Evolutionary conservation across 2,113 vertebrate species (phyloP), one percentile per base, ranked within the genome.

Genomic region (Nothobranchius furzeri): DNA sequence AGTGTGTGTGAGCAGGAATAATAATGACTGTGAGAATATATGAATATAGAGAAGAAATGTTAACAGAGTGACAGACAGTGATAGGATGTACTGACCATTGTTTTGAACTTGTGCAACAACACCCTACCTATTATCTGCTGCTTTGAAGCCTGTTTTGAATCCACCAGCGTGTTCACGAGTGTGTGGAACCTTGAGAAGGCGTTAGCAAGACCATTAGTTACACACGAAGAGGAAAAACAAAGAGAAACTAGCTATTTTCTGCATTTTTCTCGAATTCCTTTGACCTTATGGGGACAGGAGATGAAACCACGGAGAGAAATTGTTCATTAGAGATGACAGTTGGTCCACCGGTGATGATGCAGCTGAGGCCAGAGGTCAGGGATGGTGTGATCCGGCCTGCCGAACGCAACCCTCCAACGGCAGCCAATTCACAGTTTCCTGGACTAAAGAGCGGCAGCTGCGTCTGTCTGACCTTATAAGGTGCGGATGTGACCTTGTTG

Each of bases 361-460:
- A 50, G 63, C 56, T 61, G 9, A 4, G 72, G 86, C 83, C 76
- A 78, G 67, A 78, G 78, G 76, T 82, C 9, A 64, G 76, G 74
- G 79, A 24, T 52, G 10, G 2, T 52, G 43, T 43, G 60, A 52
- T 53, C 68, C 17, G 50, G 37, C 70, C 70, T 46, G 77, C 40
- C 36, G 25, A 11, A 59, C 53, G 43, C 52, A 0, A 40, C 63
- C 54, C 49, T 64, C 75, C 69, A 57, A 55, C 74, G 15, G 37
- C 1, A 35, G 85, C 78, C 87, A 83, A 65, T 36, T 76, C 76
- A 15, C 75, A 63, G 85, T 60, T 76, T 72, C 74, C 24, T 75
- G 82, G 65, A 64, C 74, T 57, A 13, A 63, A 17, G 56, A 68
- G 59, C 63, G 15, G 55, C 9, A 50, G 48, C 58, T 63, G 48